phyloP scores from a whole-genome alignment of 2,888 invertebrate genomes.

The Eupithecia subfuscata region DNA sequence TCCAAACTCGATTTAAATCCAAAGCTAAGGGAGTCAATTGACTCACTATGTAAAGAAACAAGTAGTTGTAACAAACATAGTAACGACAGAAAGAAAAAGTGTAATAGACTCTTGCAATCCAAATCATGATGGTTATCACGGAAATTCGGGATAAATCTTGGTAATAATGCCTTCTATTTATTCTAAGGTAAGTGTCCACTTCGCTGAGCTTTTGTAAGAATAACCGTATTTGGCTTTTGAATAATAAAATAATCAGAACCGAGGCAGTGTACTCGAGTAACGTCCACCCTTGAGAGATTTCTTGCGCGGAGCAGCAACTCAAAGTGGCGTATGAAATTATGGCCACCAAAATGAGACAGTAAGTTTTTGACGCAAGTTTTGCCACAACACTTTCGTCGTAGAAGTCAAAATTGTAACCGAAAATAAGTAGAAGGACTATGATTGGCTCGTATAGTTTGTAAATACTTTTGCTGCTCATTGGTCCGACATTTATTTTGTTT shows the following conservation, averaged over 20 bases:
- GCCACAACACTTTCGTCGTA: conserved; percentile 51
- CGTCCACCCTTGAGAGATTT: conserved; percentile 63
- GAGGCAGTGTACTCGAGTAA: conserved; percentile 63
- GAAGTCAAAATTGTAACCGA: conserved; percentile 67
- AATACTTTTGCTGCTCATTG: conserved; percentile 41
- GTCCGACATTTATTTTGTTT: conserved; percentile 34
- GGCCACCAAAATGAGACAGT: conserved; percentile 55
- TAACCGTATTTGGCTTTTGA: conserved; percentile 53
- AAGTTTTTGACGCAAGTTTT: conserved; percentile 50
- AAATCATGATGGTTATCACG: conserved; percentile 51
- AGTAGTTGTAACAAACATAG: conserved; percentile 52
- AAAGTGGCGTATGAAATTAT: conserved; percentile 54
- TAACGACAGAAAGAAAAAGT: conserved; percentile 56
- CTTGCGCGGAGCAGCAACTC: conserved; percentile 53
- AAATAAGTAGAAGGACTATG: conserved; percentile 58
- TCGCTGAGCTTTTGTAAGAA: conserved; percentile 57
- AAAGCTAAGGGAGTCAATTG: conserved; percentile 64
- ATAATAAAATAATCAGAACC: conserved; percentile 55
- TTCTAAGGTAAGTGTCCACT: conserved; percentile 62
- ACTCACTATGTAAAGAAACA: conserved; percentile 55
- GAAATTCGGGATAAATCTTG: conserved; percentile 52
- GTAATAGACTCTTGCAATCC: conserved; percentile 59
- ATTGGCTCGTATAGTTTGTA: conserved; percentile 56
- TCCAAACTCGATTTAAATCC: conserved; percentile 72
- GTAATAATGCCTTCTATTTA: conserved; percentile 56